Base-by-base conservation (phyloP, 2,113 vertebrate species). In the Diadophis punctatus region DNA sequence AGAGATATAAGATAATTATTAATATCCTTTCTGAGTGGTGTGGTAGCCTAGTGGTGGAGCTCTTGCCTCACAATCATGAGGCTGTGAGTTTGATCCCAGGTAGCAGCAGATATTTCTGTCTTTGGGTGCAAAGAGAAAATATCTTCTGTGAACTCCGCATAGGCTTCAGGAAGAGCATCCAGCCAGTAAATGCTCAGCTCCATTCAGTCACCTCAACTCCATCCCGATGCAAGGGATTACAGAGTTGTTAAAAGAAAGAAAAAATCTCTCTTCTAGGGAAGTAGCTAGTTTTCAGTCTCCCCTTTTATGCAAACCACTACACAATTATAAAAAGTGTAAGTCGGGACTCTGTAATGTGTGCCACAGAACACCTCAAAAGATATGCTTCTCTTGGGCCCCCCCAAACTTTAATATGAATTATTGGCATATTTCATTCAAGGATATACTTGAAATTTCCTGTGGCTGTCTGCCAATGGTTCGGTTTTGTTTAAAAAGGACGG, bases 321-420 rank as follows among this genome's bases (percentile, higher is more conserved):
- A 39, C 16, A 80, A 8, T 80, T 39, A 80, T 80, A 8, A 39
- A 39, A 80, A 39, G 18, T 39, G n/a, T 20, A 80, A 20, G 68
- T 39, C 0, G 2, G 68, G 34, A 20, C 20, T 39, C 68, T 0
- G 16, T 80, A 39, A 80, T 80, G 7, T 74, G 68, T 80, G 68
- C 16, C n/a, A 80, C 34, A 80, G 6, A 80, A 22, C 7, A 8
- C 8, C 34, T 20, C 39, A 6, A 80, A 80, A 39, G 6, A 1
- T 74, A 16, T 80, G 68, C 34, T 80, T 80, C 34, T 80, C 8
- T 80, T 74, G 14, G 89, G 96, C 92, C 89, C 96, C 93, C 95
- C 93, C 90, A 92, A 94, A 80, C 96, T 97, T 97, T 97, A 96
- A 97, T 43, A 43, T 39, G 68, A 80, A 80, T 80, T 80, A 80